These are phyloP conservation scores for Corythornis vintsioides DNA, from an alignment of 2,113 vertebrate species.

Conservation along the genomic window DNA sequence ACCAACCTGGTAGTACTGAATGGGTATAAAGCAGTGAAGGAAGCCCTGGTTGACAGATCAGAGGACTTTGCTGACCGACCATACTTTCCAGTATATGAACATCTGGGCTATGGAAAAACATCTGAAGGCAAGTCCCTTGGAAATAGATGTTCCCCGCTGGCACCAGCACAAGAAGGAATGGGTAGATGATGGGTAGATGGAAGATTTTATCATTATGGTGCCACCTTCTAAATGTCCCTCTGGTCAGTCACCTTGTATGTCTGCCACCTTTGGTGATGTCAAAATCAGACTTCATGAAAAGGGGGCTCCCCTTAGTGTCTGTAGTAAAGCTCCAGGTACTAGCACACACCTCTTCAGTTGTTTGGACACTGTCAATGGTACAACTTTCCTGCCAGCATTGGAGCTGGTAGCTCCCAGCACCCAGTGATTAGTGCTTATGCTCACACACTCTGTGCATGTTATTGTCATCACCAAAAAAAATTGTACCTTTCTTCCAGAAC, in stretches of 20 bases:
- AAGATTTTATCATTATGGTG: background rate
- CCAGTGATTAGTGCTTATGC: background rate
- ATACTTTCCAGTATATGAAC: rapidly evolving
- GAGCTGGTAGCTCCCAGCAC: background rate
- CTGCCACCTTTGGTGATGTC: background rate
- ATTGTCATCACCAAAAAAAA: background rate
- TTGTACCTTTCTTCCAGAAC: background rate
- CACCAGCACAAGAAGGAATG: background rate
- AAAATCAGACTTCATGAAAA: background rate
- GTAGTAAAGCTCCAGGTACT: background rate
- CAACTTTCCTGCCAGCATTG: background rate
- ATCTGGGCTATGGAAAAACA: background rate
- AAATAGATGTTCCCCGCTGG: background rate
- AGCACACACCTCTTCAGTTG: background rate
- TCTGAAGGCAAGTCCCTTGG: conserved; percentile 55
- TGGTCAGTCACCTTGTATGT: background rate
- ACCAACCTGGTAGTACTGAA: conserved; percentile 66
- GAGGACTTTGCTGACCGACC: conserved; percentile 75
- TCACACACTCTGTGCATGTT: background rate
- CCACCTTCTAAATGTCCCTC: background rate
- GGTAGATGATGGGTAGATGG: background rate
- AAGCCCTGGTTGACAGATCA: conserved; percentile 56
- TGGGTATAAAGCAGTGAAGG: conserved; percentile 49
- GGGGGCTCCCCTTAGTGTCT: background rate
- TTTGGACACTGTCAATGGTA: background rate